Percentiles rank a stretch among this genome's conserved stretches.
Conservation (phyloP, 2,113 vertebrate genomes). For the Corythaixoides concolor region DNA sequence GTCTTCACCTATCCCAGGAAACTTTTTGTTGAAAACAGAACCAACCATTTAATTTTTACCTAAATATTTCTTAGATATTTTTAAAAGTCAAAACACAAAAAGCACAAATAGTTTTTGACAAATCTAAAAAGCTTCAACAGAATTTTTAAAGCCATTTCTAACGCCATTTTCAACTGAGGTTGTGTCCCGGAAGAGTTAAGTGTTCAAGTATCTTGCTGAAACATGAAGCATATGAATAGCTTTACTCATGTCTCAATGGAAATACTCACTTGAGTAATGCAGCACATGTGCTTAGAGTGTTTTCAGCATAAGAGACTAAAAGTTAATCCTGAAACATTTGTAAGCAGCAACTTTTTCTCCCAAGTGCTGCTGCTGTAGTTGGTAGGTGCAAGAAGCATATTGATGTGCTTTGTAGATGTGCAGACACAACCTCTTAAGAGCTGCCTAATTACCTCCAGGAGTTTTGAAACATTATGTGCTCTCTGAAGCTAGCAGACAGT, state of each 20-base stretch:
- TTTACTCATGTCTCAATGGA: not conserved
- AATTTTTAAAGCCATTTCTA: not conserved
- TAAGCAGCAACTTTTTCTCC: not conserved
- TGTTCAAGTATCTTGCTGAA: not conserved
- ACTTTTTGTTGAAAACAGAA: not conserved
- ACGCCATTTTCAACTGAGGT: not conserved
- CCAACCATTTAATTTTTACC: not conserved
- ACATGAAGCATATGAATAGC: not conserved
- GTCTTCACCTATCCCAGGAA: not conserved
- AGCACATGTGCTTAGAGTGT: not conserved
- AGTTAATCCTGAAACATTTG: not conserved
- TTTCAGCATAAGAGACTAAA: not conserved
- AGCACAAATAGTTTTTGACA: not conserved
- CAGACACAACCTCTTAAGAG: not conserved
- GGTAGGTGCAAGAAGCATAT: not conserved
- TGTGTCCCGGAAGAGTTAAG: not conserved
- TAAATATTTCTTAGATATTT: not conserved
- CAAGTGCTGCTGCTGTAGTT: not conserved
- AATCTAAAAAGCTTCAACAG: not conserved
- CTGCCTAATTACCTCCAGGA: fast-evolving
- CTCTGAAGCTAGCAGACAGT: not conserved
- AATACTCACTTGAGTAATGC: not conserved
- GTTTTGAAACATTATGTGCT: not conserved
- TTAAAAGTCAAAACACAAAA: not conserved
- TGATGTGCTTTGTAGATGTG: not conserved